A percentile compares a stretch with the other conserved stretches of the same genome.
These are phyloP conservation scores for Synanthedon myopaeformis DNA, from an alignment of 2,888 invertebrate genomes.

Conservation along the genomic window DNA sequence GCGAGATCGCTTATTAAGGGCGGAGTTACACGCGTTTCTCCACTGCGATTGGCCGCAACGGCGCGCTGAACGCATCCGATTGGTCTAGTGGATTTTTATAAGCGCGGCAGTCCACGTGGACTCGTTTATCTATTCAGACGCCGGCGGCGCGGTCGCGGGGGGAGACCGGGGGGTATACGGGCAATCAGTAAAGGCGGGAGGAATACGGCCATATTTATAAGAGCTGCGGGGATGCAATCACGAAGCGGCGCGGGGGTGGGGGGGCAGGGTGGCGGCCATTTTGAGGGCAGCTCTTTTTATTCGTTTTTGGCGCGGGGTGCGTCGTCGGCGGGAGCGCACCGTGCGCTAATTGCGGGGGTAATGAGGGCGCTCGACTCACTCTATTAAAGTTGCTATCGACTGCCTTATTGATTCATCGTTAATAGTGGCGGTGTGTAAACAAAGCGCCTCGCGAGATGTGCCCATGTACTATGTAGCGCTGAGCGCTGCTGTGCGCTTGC, in stretches of 20 bases:
- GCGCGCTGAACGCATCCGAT: slow-evolving; percentile 27
- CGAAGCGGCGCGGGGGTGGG: slow-evolving; percentile 66
- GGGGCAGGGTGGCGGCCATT: slow-evolving; percentile 75
- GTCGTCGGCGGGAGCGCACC: slow-evolving; percentile 64
- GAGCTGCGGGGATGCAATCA: slow-evolving; percentile 72
- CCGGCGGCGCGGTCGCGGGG: slow-evolving; percentile 70
- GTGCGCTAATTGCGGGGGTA: slow-evolving; percentile 71
- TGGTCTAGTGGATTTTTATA: slow-evolving; percentile 66
- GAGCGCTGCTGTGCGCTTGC: slow-evolving; percentile 8
- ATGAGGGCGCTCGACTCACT: slow-evolving; percentile 69
- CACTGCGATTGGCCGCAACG: slow-evolving; percentile 31
- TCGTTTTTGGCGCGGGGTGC: slow-evolving; percentile 71
- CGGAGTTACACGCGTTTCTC: slow-evolving; percentile 62
- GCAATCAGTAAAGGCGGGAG: slow-evolving; percentile 73
- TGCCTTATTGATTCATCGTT: slow-evolving; percentile 69
- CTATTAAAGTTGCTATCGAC: slow-evolving; percentile 68
- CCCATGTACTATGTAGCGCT: background rate
- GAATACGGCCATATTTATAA: slow-evolving; percentile 73
- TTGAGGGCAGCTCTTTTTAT: slow-evolving; percentile 78
- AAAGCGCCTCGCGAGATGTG: slow-evolving; percentile 22
- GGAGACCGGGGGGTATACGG: slow-evolving; percentile 70
- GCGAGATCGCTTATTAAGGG: slow-evolving; percentile 70
- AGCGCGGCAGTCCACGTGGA: slow-evolving; percentile 69
- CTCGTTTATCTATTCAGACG: slow-evolving; percentile 73
- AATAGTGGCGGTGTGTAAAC: slow-evolving; percentile 58